These are phyloP conservation scores for Heterochromis multidens DNA, from an alignment of 2,113 vertebrate species.

Conservation along the genomic window DNA sequence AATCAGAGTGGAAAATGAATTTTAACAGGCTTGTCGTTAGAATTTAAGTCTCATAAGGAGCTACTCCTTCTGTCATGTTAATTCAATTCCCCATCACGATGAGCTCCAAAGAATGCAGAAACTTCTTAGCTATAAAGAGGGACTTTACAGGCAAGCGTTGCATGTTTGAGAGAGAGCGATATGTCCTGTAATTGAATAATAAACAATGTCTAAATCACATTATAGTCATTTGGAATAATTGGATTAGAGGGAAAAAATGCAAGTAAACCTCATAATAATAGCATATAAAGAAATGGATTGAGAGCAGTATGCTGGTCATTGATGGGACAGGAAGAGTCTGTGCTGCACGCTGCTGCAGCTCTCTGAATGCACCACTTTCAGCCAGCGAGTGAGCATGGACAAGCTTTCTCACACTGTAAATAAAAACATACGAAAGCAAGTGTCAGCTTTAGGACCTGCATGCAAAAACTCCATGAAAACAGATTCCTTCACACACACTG, in stretches of 20 bases:
- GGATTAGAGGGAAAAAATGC: slow-evolving; percentile 67
- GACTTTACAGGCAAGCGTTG: slow-evolving; percentile 53
- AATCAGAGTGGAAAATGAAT: slow-evolving; percentile 78
- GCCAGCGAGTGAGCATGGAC: slow-evolving; percentile 6
- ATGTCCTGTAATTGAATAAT: slow-evolving; percentile 71
- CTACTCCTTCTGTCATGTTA: slow-evolving; percentile 66
- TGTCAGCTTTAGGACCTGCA: neutral
- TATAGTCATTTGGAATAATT: slow-evolving; percentile 69
- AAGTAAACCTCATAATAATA: slow-evolving; percentile 70
- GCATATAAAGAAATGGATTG: slow-evolving; percentile 75
- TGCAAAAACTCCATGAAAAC: neutral
- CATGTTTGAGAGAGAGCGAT: slow-evolving; percentile 60
- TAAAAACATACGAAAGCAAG: slow-evolving; percentile 11
- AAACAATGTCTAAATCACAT: slow-evolving; percentile 75
- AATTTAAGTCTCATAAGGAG: slow-evolving; percentile 68
- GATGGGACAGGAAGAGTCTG: slow-evolving; percentile 55
- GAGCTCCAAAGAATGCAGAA: slow-evolving; percentile 60
- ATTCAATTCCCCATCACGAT: slow-evolving; percentile 69
- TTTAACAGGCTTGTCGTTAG: slow-evolving; percentile 75
- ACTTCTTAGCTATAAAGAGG: slow-evolving; percentile 65
- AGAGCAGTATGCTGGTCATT: slow-evolving; percentile 67
- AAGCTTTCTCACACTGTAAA: slow-evolving; percentile 4
- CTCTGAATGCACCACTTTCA: slow-evolving; percentile 33
- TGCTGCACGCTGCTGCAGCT: neutral
- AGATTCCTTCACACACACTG: neutral